Percentiles rank a stretch among this genome's conserved stretches.
These are phyloP conservation scores for Aleiodes testaceus DNA, from an alignment of 2,888 invertebrate species.

Conservation along the genomic window DNA sequence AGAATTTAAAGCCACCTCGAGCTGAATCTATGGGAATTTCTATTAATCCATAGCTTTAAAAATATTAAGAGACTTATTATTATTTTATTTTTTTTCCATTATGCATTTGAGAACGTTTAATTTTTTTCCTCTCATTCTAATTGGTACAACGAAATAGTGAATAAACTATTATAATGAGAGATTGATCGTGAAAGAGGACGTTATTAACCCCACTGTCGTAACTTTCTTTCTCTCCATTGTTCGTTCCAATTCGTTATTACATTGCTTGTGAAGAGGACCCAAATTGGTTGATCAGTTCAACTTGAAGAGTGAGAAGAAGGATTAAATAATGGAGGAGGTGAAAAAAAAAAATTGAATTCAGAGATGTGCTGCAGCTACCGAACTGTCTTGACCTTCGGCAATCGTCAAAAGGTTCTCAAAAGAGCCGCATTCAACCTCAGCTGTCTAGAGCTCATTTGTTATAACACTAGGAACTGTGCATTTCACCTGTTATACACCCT, in stretches of 20 bases:
- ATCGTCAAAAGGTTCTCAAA: slow-evolving; percentile 65
- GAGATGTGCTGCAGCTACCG: slow-evolving; percentile 63
- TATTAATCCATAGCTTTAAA: slow-evolving; percentile 14
- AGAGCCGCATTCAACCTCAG: slow-evolving; percentile 63
- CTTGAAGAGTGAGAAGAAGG: slow-evolving; percentile 35
- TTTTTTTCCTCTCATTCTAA: neutral
- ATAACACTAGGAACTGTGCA: slow-evolving; percentile 51
- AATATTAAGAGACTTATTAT: neutral
- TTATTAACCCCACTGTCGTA: slow-evolving; percentile 62
- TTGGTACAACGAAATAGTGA: neutral
- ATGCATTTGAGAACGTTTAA: slow-evolving; percentile 17
- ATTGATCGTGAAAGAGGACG: slow-evolving; percentile 58
- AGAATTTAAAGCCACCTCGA: slow-evolving; percentile 13
- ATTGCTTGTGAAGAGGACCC: slow-evolving; percentile 38
- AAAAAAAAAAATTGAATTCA: slow-evolving; percentile 43
- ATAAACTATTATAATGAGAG: slow-evolving; percentile 24
- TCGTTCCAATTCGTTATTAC: slow-evolving; percentile 64
- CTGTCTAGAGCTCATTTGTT: slow-evolving; percentile 70
- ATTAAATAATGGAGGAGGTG: slow-evolving; percentile 33
- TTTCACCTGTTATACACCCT: slow-evolving; percentile 38
- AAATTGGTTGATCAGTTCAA: slow-evolving; percentile 42
- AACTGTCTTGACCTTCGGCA: slow-evolving; percentile 63
- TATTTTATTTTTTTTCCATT: neutral
- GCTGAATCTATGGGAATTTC: neutral
- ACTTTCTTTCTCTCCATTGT: slow-evolving; percentile 60